Evolutionary conservation across 2,888 invertebrate species (phyloP), one percentile per base, ranked within the genome.

Genomic region (Frankliniella intonsa): DNA sequence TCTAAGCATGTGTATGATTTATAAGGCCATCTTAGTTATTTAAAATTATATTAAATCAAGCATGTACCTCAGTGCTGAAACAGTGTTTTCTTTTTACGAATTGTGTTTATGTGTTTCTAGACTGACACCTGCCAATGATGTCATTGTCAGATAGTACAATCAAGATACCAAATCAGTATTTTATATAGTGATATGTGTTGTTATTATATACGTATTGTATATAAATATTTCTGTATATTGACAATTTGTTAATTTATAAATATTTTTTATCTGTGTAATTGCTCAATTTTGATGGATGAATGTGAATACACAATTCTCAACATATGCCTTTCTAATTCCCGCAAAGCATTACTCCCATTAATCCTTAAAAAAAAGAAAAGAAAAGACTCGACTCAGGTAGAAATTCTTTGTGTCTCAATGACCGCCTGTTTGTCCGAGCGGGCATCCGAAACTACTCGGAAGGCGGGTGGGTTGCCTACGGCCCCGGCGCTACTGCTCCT

Each of bases 101-200:
- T 38, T 38, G 38, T 38, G 38, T 38, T 38, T 38, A 38, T 38
- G 69, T 25, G 12, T 25, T 76, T 12, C 69, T 25, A 25, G 25
- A 76, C 69, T 76, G 69, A 76, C 25, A 25, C 25, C n/a, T 12
- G n/a, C 25, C 3, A 62, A 62, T 76, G 69, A 76, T 12, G 25
- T 76, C 22, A 22, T 69, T 76, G 25, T 76, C 69, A 76, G 69
- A 76, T 76, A 76, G 69, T 76, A 76, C 69, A 76, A 76, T 22
- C 69, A 76, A 76, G 69, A 76, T 76, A 76, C 69, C 69, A 76
- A 76, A 76, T 76, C 69, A 76, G 69, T 76, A 76, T 76, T 76
- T 76, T 76, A 76, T 76, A 76, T 76, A 76, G 69, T 76, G 69
- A 76, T 76, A 76, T 76, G 55, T 55, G 55, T 76, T 76, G 69